Evolutionary conservation across 1,140 invertebrate genomes (phyloP), one percentile per base, ranked within the genome.

Genomic region (Scaptomyza graminum): DNA sequence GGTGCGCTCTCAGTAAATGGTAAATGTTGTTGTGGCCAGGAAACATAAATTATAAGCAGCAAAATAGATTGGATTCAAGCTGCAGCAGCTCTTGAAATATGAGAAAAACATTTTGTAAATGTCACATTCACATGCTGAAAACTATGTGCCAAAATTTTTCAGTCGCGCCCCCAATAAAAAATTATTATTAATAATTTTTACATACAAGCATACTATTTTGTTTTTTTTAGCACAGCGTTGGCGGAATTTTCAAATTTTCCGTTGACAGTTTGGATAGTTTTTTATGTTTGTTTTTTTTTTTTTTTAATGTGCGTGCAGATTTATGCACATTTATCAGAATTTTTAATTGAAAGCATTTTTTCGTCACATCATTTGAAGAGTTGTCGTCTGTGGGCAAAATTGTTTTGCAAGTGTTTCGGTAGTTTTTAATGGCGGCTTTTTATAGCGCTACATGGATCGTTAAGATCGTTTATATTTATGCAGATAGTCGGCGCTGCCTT

Each of bases 91-190:
- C 59, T 41, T 67, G 41, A 70, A 76, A 77, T 41, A 55, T 77
- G 41, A 56, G 41, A 22, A 34, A 55, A 56, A 56, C 68, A 70
- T 74, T 77, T 76, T 68, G 71, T 74, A 77, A 77, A 77, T 77
- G 74, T 77, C 71, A 77, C 61, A 77, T 76, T 76, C 74, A 74
- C 74, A 76, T 69, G 64, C 69, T 62, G 46, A 50, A 57, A 76
- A 50, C 54, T 37, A 50, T 31, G 70, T 74, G 74, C 71, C 64
- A 74, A 77, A 76, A 64, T 41, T 41, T 41, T 74, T 63, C 49
- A 65, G 74, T 55, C 74, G 74, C 74, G 61, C 74, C 74, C 71
- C 50, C 28, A 34, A 68, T 56, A 65, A 54, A 65, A 51, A 71
- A 37, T 59, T 22, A 52, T 69, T 70, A 74, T 65, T 77, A 52